Evolutionary conservation across 2,888 invertebrate genomes (phyloP), one percentile per base, ranked within the genome.

Genomic region (Perdita meconis): DNA sequence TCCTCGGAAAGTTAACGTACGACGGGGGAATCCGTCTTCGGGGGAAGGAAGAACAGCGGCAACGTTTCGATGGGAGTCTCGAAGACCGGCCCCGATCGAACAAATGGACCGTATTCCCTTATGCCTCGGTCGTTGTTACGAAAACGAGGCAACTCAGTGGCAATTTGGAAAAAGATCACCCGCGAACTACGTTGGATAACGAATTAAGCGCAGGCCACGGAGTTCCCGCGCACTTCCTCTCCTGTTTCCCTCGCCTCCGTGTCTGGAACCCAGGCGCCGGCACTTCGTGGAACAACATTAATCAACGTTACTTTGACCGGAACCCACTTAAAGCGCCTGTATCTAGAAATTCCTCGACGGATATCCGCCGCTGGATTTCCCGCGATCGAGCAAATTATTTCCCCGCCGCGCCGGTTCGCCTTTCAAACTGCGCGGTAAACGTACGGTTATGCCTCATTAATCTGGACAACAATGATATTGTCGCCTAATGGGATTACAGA

Each of bases 251-350:
- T n/a, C n/a, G n/a, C 60, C 51, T 47, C 8, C 22, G 10, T 10
- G 47, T 4, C 30, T 19, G 19, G 38, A 61, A 56, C 78, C 78
- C 69, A 72, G 75, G 65, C 69, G 36, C 59, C 69, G 64, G 68
- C 69, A 67, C 56, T 19, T 26, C 50, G 24, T 19, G 64, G 71
- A 79, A 70, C 79, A 84, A 80, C 65, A 83, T 83, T 83, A 84
- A 83, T 84, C 84, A 84, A 57, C 74, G 76, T 76, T 80, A 71
- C 79, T 71, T 70, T 68, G 63, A 65, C 67, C 64, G 73, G 73
- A 83, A 76, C 71, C 74, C 72, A 73, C 76, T 81, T 74, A 79
- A 79, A 70, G 69, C 55, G 55, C 38, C 74, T 44, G 71, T 57
- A 56, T 57, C 51, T 65, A 47, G 55, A 68, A 73, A 57, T 71